Evolutionary conservation across 1,140 invertebrate genomes (phyloP).

Genomic region (Oedothorax gibbosus): DNA sequence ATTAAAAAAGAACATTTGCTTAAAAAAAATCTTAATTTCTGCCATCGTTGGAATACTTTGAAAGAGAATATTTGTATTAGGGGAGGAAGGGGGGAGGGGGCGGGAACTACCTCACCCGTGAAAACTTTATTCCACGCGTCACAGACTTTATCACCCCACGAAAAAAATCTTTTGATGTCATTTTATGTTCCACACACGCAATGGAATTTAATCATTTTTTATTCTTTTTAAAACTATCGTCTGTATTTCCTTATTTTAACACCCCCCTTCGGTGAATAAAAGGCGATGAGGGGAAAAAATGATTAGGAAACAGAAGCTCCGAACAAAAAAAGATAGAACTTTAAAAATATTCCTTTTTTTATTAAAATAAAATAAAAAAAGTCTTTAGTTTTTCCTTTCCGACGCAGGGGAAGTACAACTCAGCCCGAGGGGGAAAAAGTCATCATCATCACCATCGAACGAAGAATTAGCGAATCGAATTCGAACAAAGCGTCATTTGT

Average conservation of each 20-base stretch:
- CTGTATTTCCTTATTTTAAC: slow-evolving; percentile 44
- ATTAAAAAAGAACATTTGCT: slow-evolving; percentile 14
- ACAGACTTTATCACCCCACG: not conserved
- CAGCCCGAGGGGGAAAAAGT: slow-evolving; percentile 19
- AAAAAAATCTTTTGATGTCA: slow-evolving; percentile 19
- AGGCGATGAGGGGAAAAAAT: slow-evolving; percentile 22
- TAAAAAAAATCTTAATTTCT: slow-evolving; percentile 27
- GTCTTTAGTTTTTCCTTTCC: slow-evolving; percentile 9
- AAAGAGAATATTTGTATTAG: slow-evolving; percentile 19
- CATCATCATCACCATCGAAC: slow-evolving; percentile 55
- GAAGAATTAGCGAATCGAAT: slow-evolving; percentile 56
- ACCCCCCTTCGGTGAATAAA: not conserved
- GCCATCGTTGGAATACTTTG: not conserved
- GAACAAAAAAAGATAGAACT: slow-evolving; percentile 25
- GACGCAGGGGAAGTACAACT: not conserved
- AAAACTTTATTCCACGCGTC: slow-evolving; percentile 42
- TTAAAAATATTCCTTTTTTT: not conserved
- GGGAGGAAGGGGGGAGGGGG: not conserved
- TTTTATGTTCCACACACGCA: slow-evolving; percentile 43
- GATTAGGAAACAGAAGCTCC: slow-evolving; percentile 56
- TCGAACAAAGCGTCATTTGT: slow-evolving; percentile 47
- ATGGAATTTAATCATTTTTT: slow-evolving; percentile 59
- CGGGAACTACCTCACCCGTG: slow-evolving; percentile 49
- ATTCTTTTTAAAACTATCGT: not conserved
- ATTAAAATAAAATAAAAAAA: not conserved